Base-by-base conservation (phyloP, 1,140 invertebrate genomes). In the Trachymyrmex cornetzi region DNA sequence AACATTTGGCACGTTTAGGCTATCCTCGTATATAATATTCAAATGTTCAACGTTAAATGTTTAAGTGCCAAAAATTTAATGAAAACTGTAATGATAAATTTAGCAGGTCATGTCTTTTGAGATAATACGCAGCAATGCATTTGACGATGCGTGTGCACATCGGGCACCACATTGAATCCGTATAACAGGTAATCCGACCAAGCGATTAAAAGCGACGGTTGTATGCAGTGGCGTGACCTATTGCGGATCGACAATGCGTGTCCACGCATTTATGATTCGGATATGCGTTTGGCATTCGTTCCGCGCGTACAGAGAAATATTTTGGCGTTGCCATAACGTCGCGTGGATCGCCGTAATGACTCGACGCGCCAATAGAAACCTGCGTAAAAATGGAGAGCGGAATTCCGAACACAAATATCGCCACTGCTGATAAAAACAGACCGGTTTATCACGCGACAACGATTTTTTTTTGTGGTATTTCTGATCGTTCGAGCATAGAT, bases 261-360 rank as follows among this genome's bases (percentile, higher is more conserved):
- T 81, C 71, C n/a, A 53, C 38, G 84, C 84, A 88, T 90, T 88
- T 88, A 89, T 90, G 82, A 88, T 84, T 79, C 24, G 61, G 24
- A 55, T 59, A 66, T 85, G 61, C 84, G 77, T 88, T 82, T 69
- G 85, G 74, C 71, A 57, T 82, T 88, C 53, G 82, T 48, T 74
- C 22, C 69, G 44, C 57, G 82, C 48, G 24, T 16, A 11, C 38
- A 64, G 24, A 59, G 72, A 88, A 88, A 88, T 80, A 85, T 74
- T 89, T 67, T 44, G 50, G 16, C 61, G 48, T 85, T 79, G 53
- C 74, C 66, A 44, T 77, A 80, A 69, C 63, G 59, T 38, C n/a
- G 38, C 66, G n/a, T 72, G 50, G 24, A 24, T 24, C 27, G 34
- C 61, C 59, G 61, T 79, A 64, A 85, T 85, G 59, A 79, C 34